These are phyloP conservation scores for Catostomus latipinnis DNA, from an alignment of 2,797 vertebrate species.

Conservation along the genomic window DNA sequence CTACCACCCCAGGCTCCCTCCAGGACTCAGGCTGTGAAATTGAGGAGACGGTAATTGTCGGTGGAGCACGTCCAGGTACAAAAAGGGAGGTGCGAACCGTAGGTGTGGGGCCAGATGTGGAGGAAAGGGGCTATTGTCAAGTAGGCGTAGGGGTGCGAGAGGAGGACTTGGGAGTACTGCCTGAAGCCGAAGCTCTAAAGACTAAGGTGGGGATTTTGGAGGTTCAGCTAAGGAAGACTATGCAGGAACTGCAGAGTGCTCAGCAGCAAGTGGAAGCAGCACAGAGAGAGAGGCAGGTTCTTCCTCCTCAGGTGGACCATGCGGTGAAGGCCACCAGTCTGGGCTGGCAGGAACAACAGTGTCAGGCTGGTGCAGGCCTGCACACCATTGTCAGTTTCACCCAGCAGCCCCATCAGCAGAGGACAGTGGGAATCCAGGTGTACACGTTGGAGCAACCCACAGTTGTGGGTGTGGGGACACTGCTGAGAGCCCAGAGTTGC, in stretches of 20 bases:
- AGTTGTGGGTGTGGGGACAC: constrained; percentile 75
- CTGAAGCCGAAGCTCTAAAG: constrained; percentile 78
- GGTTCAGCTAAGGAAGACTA: constrained; percentile 80
- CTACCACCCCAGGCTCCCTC: constrained; percentile 70
- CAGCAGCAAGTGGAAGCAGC: constrained; percentile 70
- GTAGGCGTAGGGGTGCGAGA: constrained; percentile 86
- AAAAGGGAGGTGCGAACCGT: constrained; percentile 77
- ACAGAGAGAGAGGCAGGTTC: constrained; percentile 56
- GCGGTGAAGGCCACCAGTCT: constrained; percentile 75
- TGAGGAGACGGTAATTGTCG: constrained; percentile 80
- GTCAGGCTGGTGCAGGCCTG: constrained; percentile 62
- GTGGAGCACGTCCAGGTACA: constrained; percentile 70
- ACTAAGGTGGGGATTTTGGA: constrained; percentile 83
- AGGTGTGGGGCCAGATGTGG: constrained; percentile 74
- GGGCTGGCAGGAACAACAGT: constrained; percentile 75
- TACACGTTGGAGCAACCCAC: constrained; percentile 83
- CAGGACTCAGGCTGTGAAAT: constrained; percentile 83
- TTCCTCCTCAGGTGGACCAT: constrained; percentile 68
- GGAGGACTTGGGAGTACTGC: constrained; percentile 81
- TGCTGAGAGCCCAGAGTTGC: constrained; percentile 76
- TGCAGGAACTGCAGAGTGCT: constrained; percentile 80
- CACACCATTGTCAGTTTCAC: constrained; percentile 81
- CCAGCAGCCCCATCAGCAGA: constrained; percentile 75
- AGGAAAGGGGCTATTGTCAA: constrained; percentile 59
- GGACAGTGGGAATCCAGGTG: constrained; percentile 84